Evolutionary conservation across 2,113 vertebrate species (phyloP).

Genomic region (Malaclemys terrapin): DNA sequence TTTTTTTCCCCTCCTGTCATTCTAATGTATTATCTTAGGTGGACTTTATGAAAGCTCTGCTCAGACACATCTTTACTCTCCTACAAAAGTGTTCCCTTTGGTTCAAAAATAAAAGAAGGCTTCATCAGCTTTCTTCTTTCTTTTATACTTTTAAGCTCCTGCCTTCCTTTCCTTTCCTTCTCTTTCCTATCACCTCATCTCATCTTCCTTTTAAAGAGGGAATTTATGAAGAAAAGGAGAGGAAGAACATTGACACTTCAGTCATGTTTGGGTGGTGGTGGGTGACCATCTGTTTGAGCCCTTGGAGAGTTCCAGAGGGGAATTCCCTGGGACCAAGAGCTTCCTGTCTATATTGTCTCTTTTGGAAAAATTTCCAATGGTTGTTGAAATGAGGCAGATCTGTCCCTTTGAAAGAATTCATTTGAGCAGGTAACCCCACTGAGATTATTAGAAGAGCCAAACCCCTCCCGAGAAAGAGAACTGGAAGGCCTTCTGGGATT

Average conservation of each 20-base stretch:
- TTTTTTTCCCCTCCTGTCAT: not conserved
- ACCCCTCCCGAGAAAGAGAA: not conserved
- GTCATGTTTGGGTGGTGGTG: not conserved
- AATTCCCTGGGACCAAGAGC: not conserved
- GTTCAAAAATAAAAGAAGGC: conserved; percentile 5
- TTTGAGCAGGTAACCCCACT: not conserved
- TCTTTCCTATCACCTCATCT: no score
- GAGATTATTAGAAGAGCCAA: not conserved
- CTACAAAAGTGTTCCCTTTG: not conserved
- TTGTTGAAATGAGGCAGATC: not conserved
- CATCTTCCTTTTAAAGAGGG: not conserved
- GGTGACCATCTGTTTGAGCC: not conserved
- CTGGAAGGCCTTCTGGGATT: not conserved
- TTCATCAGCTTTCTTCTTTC: not conserved
- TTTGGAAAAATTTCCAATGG: not conserved
- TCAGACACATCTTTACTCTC: not conserved
- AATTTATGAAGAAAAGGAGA: not conserved
- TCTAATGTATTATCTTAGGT: not conserved
- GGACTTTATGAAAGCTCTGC: not conserved
- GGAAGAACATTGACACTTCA: not conserved
- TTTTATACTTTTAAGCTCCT: not conserved
- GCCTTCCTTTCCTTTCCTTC: not conserved
- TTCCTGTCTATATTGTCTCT: not conserved
- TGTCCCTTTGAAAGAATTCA: not conserved
- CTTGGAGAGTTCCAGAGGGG: not conserved